Base-by-base conservation (phyloP, 1,140 invertebrate genomes). In the Latrodectus geometricus region DNA sequence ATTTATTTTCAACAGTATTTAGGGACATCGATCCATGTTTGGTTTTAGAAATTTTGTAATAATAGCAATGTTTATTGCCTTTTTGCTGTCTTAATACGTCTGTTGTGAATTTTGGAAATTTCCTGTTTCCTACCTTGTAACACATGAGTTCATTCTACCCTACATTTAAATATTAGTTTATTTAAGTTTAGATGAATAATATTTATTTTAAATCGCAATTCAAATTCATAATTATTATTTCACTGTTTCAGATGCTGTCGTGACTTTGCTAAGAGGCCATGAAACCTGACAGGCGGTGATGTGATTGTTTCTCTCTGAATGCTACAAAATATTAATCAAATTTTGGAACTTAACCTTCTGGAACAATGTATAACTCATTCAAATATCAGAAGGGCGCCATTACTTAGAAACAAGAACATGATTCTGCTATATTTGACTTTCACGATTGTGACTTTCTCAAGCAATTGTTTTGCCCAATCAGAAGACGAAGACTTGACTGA, bases 321-420 rank as follows among this genome's bases (percentile, higher is more conserved):
- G 54, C 11, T 61, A 61, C 54, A 61, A 2, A 61, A 61, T 61
- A 61, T 35, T 35, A 61, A 14, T 61, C 54, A 61, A 61, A 61
- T 61, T 35, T 35, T 35, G 35, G 17, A 61, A 17, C 17, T 17
- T 61, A 17, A 61, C 11, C 54, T 14, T 11, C 17, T 61, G 17
- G 17, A 61, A 8, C 11, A 14, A 61, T 61, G 54, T 17, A 11
- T 14, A 69, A 20, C 9, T n/a, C 68, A 23, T 23, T 69, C 21
- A 14, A 83, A 35, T 65, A 83, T 52, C 54, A 21, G 15, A 74
- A 83, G 65, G 69, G 48, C 9, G 80, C 80, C 52, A 52, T 83
- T n/a, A 83, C 80, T 49, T 83, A 83, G 17, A 61, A 61, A 49
- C 7, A 49, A 20, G 9, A 21, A 17, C 15, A 83, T 83, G 80